Conservation (phyloP, 1,140 invertebrate species). For the Agrypnia vestita region DNA sequence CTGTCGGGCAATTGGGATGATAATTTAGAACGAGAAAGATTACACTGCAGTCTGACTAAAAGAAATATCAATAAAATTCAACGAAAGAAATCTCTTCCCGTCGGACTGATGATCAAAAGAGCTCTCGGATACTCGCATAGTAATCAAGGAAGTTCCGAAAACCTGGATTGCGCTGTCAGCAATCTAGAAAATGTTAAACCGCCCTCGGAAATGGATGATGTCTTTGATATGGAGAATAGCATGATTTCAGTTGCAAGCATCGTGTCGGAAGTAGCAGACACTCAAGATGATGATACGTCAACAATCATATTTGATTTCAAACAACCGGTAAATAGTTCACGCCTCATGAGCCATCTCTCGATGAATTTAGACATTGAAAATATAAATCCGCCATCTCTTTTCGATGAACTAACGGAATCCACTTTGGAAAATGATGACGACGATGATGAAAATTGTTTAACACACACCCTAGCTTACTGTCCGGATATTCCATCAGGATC, state of each 20-base stretch:
- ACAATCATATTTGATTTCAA: conserved; percentile 72
- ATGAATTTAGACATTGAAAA: conserved; percentile 83
- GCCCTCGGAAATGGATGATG: conserved; percentile 85
- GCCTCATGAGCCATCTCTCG: conserved; percentile 68
- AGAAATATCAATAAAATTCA: conserved; percentile 63
- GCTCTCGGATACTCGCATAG: conserved; percentile 76
- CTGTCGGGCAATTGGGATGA: conserved; percentile 71
- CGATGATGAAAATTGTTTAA: conserved; percentile 72
- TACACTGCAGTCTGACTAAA: conserved; percentile 65
- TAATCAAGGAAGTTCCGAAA: conserved; percentile 77
- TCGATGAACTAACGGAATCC: conserved; percentile 85
- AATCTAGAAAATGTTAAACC: conserved; percentile 85
- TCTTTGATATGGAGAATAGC: conserved; percentile 84
- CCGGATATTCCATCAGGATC: conserved; percentile 69
- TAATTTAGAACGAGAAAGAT: conserved; percentile 60
- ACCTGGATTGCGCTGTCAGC: conserved; percentile 72
- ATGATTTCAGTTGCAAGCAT: conserved; percentile 90
- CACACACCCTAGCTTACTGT: conserved; percentile 70
- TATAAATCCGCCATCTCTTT: conserved; percentile 85
- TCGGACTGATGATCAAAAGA: conserved; percentile 79
- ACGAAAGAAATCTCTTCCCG: conserved; percentile 80
- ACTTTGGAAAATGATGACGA: conserved; percentile 76
- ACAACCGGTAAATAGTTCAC: conserved; percentile 70
- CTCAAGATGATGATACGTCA: conserved; percentile 63
- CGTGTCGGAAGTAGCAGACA: conserved; percentile 82